phyloP scores from a whole-genome alignment of 2,888 invertebrate genomes.

The Acanthosepion lycidas region DNA sequence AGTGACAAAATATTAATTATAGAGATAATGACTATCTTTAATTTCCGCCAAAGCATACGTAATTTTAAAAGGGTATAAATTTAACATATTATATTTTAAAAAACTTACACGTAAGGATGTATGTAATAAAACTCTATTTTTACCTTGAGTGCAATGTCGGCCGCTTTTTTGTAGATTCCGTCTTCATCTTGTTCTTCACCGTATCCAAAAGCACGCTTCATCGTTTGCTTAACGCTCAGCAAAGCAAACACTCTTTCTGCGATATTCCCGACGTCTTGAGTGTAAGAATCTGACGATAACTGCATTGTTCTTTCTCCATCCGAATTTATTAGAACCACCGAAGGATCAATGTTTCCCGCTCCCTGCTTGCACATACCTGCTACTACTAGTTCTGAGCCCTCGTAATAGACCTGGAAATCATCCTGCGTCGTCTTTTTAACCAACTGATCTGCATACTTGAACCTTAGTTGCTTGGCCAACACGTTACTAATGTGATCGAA shows the following conservation, averaged over 20 bases:
- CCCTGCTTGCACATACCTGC: slow-evolving; percentile 35
- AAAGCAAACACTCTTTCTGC: not conserved
- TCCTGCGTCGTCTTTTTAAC: slow-evolving; percentile 6
- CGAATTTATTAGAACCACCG: not conserved
- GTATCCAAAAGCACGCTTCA: not conserved
- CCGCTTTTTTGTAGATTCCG: not conserved
- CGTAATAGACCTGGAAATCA: slow-evolving; percentile 37
- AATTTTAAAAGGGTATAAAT: too few relatives aligned
- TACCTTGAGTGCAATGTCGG: not conserved
- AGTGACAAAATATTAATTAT: too few relatives aligned
- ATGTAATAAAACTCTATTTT: too few relatives aligned
- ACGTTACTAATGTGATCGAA: slow-evolving; percentile 81
- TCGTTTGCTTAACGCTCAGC: not conserved
- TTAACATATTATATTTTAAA: too few relatives aligned
- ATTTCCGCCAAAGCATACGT: too few relatives aligned
- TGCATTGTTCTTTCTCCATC: not conserved
- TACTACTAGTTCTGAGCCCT: slow-evolving; percentile 48
- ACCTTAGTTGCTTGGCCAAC: slow-evolving; percentile 80
- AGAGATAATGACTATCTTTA: too few relatives aligned
- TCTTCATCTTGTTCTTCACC: not conserved
- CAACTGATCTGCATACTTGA: slow-evolving; percentile 77
- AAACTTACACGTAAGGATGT: too few relatives aligned
- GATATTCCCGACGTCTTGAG: not conserved
- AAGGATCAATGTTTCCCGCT: not conserved
- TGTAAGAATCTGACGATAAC: not conserved